Conservation (phyloP, 2,888 invertebrate genomes). For the Eupithecia abbreviata region DNA sequence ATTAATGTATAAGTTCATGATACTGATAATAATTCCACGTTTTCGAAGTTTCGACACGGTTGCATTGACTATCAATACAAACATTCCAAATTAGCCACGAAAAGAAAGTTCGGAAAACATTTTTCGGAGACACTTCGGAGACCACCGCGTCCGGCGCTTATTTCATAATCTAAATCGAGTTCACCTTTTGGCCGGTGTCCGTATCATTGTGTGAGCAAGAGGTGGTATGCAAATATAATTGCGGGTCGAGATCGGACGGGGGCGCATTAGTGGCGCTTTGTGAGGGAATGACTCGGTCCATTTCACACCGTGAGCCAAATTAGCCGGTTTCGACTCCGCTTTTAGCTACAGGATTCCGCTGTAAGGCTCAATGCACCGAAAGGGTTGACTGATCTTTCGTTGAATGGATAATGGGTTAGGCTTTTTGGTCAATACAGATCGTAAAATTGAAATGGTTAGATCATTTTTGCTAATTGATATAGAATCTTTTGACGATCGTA, state of each 20-base stretch:
- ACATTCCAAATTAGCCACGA: not conserved
- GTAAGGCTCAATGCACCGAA: constrained; percentile 41
- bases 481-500: too few relatives aligned
- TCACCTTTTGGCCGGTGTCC: constrained; percentile 57
- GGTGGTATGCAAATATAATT: constrained; percentile 79
- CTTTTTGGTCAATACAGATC: constrained; percentile 21
- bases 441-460: not conserved
- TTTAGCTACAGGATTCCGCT: constrained; percentile 59
- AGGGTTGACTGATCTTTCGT: constrained; percentile 33
- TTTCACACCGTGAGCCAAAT: constrained; percentile 75
- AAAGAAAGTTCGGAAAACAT: not conserved
- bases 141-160: constrained; percentile 24
- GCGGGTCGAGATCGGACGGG: constrained; percentile 69
- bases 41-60: not conserved
- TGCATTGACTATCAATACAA: not conserved
- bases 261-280: constrained; percentile 77
- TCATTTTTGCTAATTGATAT: not conserved
- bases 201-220: constrained; percentile 59
- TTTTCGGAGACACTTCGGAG: not conserved
- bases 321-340: constrained; percentile 65
- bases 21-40: not conserved
- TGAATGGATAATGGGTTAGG: constrained; percentile 30
- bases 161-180: constrained; percentile 50
- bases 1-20: not conserved
- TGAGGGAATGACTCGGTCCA: constrained; percentile 75